Evolutionary conservation across 2,888 invertebrate genomes (phyloP), one percentile per base, ranked within the genome.

Genomic region (Atherix ibis): DNA sequence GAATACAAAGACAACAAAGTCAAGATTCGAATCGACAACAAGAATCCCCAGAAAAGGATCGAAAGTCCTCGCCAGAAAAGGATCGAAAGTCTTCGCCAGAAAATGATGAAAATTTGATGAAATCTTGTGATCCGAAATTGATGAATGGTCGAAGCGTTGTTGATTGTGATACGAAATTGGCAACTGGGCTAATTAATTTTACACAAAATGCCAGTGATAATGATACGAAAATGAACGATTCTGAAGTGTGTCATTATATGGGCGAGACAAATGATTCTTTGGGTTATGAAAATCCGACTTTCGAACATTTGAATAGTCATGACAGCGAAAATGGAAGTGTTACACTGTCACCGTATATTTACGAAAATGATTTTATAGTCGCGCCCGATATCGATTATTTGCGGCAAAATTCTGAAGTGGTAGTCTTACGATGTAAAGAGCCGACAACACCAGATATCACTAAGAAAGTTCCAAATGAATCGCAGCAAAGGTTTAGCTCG

Each of bases 401-500:
- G 4, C 54, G 54, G 35, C 54, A 61, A 42, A 57, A 62, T 39
- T 58, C 61, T 0, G 60, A 62, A 43, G 57, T 62, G 36, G 59
- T 62, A 29, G 47, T 56, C 24, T 38, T 62, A 37, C 54, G 62
- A 27, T 59, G 58, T 26, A 62, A 61, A 43, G 56, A 57, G 35
- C 27, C 29, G 30, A 40, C 40, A 12, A 34, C 39, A 37, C 39
- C 36, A 25, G 31, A 31, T 26, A 17, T 8, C 9, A 15, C 28
- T n/a, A 16, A 41, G 4, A 30, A 32, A 31, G 5, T 4, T 4
- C 34, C 39, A 18, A 41, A 35, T 29, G 42, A 49, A 35, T 52
- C 56, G 40, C 56, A 59, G 46, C 62, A 60, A 44, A 52, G 62
- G 43, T 48, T 60, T 36, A 61, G 60, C 38, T 61, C 62, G 41